Evolutionary conservation across 2,113 vertebrate species (phyloP).

Genomic region (Oxyruncus cristatus): DNA sequence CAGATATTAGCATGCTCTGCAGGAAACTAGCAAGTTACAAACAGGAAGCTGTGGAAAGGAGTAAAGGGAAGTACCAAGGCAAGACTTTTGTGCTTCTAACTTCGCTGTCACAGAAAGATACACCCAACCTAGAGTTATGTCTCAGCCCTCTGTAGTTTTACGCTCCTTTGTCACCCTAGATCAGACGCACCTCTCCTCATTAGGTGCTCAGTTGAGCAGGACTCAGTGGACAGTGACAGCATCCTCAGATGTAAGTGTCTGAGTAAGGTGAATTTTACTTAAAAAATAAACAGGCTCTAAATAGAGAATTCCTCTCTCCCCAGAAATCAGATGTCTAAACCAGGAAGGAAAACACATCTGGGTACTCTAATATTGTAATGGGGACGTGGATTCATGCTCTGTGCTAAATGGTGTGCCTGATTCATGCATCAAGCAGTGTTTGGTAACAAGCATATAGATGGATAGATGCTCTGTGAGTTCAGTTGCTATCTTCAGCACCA

Average conservation of each 20-base stretch:
- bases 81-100: neutral
- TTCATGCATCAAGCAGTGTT: fast-evolving
- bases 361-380: neutral
- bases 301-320: neutral
- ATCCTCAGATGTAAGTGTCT: neutral
- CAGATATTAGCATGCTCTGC: neutral
- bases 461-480: neutral
- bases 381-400: too few species aligned
- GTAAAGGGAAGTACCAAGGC: neutral
- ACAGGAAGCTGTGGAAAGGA: neutral
- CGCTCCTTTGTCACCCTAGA: neutral
- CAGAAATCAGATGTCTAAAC: neutral
- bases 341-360: neutral
- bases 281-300: neutral
- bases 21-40: neutral
- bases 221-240: neutral
- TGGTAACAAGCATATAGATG: neutral
- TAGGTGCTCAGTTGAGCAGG: neutral
- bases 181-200: neutral
- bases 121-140: neutral
- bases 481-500: neutral
- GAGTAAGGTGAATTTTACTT: neutral
- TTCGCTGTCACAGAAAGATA: neutral
- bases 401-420: neutral
- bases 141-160: neutral